Evolutionary conservation across 2,888 invertebrate species (phyloP), one percentile per base, ranked within the genome.

Genomic region (Drosophila hamatofila): DNA sequence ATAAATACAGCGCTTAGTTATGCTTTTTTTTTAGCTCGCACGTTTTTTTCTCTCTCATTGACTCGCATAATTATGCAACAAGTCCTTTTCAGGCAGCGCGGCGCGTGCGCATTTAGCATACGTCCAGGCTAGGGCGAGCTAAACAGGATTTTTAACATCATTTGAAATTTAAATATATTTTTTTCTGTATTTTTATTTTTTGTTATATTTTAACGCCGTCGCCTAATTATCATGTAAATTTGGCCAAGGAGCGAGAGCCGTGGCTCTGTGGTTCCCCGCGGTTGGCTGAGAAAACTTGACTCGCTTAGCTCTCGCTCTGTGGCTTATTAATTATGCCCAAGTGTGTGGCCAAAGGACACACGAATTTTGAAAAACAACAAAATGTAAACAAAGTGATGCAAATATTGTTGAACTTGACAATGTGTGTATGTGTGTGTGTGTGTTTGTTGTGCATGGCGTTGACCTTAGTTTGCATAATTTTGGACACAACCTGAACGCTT

Each of bases 61-160:
- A 21, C 42, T 42, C 80, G 88, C 86, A 85, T 86, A 88, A 86
- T 89, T 89, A 90, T 90, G 90, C 91, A 90, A 89, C 89, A 90
- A 90, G 91, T 89, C 89, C 91, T 89, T 88, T 78, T 77, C 61
- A 62, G 66, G 52, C 64, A 76, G 76, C 71, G 81, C 82, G 91
- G 80, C 91, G 91, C 91, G 91, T 91, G 91, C 91, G 91, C 89
- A 87, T 83, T 90, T 91, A 84, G 89, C 91, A 90, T 91, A 90
- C 55, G 57, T 65, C 52, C 55, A 44, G 51, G 7, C 18, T 27
- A 37, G 49, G 58, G 18, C 49, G 55, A 42, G 60, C 75, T 39
- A 68, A 90, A 90, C 91, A 90, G 90, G 90, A 90, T 90, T 90
- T 84, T 74, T 75, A 78, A 77, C 71, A 69, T 74, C 79, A 89